Percentiles rank a stretch among this genome's conserved stretches.
Evolutionary conservation across 2,797 vertebrate species (phyloP).

Genomic region (Urosaurus nigricauda): DNA sequence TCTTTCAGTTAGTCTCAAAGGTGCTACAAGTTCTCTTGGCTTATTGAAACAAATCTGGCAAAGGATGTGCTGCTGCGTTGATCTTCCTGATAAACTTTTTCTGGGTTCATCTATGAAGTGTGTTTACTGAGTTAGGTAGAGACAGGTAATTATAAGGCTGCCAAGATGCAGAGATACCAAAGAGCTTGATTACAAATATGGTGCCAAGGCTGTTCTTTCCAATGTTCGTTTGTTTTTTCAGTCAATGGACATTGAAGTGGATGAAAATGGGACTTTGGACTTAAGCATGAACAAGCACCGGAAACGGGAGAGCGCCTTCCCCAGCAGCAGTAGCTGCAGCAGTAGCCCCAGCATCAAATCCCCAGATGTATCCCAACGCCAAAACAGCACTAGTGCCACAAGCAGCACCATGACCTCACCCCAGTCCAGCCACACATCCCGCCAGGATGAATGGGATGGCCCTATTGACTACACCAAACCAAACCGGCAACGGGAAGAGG

Average conservation of each 20-base stretch:
- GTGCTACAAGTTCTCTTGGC: too few species aligned
- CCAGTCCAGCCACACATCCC: constrained; percentile 88
- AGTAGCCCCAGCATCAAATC: constrained; percentile 91
- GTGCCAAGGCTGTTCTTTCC: neutral
- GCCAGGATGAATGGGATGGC: constrained; percentile 97
- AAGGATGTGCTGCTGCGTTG: too few species aligned
- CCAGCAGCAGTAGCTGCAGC: constrained; percentile 85
- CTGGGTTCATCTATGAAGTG: too few species aligned
- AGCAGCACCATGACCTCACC: constrained; percentile 92
- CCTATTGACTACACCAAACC: constrained; percentile 98
- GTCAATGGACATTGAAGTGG: constrained; percentile 94
- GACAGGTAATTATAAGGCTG: neutral
- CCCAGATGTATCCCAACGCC: constrained; percentile 90
- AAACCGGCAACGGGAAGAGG: constrained; percentile 94
- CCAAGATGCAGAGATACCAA: neutral
- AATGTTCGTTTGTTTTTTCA: constrained; percentile 65
- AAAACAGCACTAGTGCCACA: constrained; percentile 88
- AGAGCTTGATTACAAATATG: neutral
- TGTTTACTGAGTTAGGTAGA: too few species aligned
- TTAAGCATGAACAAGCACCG: constrained; percentile 97
- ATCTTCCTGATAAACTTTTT: too few species aligned
- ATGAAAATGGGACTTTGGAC: constrained; percentile 97
- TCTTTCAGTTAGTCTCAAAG: too few species aligned
- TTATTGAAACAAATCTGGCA: too few species aligned
- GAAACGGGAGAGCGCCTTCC: constrained; percentile 84